These are phyloP conservation scores for Andrena dorsata DNA, from an alignment of 2,888 invertebrate genomes.

Conservation along the genomic window DNA sequence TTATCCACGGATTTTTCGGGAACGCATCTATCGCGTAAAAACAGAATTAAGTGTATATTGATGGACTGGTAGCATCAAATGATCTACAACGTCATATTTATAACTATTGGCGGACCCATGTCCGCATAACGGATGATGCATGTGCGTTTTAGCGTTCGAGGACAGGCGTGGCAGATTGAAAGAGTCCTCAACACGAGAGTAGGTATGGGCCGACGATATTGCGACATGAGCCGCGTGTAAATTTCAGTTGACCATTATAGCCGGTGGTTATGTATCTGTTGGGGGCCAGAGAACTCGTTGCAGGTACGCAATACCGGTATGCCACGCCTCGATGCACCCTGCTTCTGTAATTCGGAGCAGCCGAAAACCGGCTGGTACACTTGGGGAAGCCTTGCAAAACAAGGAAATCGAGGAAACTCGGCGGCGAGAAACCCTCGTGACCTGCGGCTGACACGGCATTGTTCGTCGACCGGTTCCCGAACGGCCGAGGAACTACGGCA, in stretches of 20 bases:
- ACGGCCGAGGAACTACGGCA: conserved; percentile 55
- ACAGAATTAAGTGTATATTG: too few species aligned
- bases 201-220: conserved; percentile 14
- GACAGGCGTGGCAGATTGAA: not conserved
- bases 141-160: not conserved
- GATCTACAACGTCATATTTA: not conserved
- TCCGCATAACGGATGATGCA: not conserved
- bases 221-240: conserved; percentile 29
- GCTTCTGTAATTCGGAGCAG: conserved; percentile 54
- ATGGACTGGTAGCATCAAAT: not conserved
- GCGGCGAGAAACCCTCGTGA: conserved; percentile 63
- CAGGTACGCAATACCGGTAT: conserved; percentile 37
- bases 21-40: too few species aligned
- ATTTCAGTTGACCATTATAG: conserved; percentile 32
- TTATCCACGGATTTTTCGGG: too few species aligned
- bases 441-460: conserved; percentile 72
- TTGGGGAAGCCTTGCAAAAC: conserved; percentile 67
- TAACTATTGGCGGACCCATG: not conserved
- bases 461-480: conserved; percentile 62
- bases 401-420: conserved; percentile 72
- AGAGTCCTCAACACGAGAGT: not conserved
- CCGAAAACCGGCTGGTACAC: conserved; percentile 46
- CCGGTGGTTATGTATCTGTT: conserved; percentile 16
- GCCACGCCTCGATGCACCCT: conserved; percentile 47
- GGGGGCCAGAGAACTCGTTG: conserved; percentile 22